Base-by-base conservation (phyloP, 2,888 invertebrate species). In the Coenonympha glycerion region DNA sequence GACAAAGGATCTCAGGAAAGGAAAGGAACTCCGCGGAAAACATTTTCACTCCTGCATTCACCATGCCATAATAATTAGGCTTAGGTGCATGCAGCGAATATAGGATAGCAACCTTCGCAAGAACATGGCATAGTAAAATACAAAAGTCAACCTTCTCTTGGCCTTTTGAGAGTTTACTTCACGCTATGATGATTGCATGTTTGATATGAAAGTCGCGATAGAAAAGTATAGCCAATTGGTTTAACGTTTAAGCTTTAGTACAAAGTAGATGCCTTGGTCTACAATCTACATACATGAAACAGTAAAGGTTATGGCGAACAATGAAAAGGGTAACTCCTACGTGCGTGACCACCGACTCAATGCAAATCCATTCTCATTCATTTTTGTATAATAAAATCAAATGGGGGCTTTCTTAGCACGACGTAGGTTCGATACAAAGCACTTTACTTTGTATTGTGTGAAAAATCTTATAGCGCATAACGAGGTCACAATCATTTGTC, bases 311-410 rank as follows among this genome's bases (percentile, higher is more conserved):
- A 69, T 75, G 69, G 47, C 59, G 61, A 73, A 77, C 74, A 78
- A 78, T 82, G n/a, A 33, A 78, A 71, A 77, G 74, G 72, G 74
- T 72, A 76, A 71, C 69, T 61, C 52, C 70, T 79, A 52, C 69
- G 81, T 83, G 82, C 83, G 82, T 84, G 83, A 80, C 82, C 83
- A 75, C 73, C 71, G 68, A 70, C 74, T 78, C 76, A 76, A 83
- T 84, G 84, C 82, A 84, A 84, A 84, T 84, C 81, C 76, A 78
- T 77, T 77, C 76, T 77, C 77, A 81, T 80, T 79, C 77, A 81
- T 79, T 81, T n/a, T 77, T 75, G 76, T 81, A 81, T 79, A 84
- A 82, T 83, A 82, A 82, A 83, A 79, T 79, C 75, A 82, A 82
- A 82, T 83, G 81, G 83, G 81, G 74, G 77, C 80, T 82, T 83